These are phyloP conservation scores for Neosilurus mollespiculum DNA, from an alignment of 2,797 vertebrate species.

Conservation along the genomic window DNA sequence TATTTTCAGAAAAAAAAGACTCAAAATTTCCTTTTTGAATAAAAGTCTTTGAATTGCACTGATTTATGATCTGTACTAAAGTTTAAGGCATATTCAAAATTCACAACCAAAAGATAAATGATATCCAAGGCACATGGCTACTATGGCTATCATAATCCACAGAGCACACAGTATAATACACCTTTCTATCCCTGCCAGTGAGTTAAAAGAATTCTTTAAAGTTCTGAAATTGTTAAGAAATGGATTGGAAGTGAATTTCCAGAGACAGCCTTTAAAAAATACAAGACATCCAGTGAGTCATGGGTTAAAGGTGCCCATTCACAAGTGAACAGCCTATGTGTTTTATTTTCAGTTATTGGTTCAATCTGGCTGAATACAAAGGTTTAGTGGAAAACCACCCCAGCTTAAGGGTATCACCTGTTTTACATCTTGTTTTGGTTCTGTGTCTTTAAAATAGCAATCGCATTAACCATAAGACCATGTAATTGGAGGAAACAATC, in stretches of 20 bases:
- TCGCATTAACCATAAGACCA: no score
- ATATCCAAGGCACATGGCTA: slow-evolving; percentile 29
- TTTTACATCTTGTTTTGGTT: no score
- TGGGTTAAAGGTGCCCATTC: not conserved
- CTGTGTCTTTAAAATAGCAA: no score
- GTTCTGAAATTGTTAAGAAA: slow-evolving; percentile 4
- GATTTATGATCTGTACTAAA: not conserved
- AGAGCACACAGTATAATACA: slow-evolving; percentile 31
- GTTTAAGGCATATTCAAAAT: not conserved
- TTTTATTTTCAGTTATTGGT: no score
- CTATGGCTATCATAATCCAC: slow-evolving; percentile 27
- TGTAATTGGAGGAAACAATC: no score
- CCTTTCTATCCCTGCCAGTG: slow-evolving; percentile 16
- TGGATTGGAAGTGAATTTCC: slow-evolving; percentile 11
- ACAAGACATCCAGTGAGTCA: slow-evolving; percentile 24
- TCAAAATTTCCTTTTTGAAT: not conserved
- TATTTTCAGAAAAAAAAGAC: slow-evolving; percentile 13
- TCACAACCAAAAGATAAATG: slow-evolving; percentile 10
- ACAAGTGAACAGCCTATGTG: no score
- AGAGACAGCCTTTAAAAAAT: not conserved
- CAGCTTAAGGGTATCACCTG: no score
- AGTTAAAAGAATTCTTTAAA: slow-evolving; percentile 30
- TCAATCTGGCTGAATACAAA: no score
- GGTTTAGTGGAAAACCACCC: no score
- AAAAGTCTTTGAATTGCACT: slow-evolving; percentile 2